Evolutionary conservation across 1,140 invertebrate genomes (phyloP), one percentile per base, ranked within the genome.

Genomic region (Dermatophagoides farinae): DNA sequence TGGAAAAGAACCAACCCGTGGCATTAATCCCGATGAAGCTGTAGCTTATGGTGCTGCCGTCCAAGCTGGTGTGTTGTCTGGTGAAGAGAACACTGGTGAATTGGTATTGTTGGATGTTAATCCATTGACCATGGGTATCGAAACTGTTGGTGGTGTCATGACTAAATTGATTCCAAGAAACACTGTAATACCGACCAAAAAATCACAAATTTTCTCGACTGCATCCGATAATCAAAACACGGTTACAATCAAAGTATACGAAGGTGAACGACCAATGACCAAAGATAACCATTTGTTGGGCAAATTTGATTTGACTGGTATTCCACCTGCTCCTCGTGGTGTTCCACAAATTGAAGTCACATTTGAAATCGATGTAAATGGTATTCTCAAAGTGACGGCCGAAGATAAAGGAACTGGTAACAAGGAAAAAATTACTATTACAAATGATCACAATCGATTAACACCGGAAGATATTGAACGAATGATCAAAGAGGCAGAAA

Each of bases 71-170:
- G 67, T 79, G 18, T 68, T 81, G 52, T 82, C 77, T 62, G 77
- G 76, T 55, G 77, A 79, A 66, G 74, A 69, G 62, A 64, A 69
- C 59, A 70, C 69, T 20, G 66, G 91, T 67, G 91, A 95, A 54
- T 85, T 98, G 65, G 91, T 98, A 6, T 78, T 98, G 62, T 77
- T 98, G 46, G 95, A 98, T 71, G 95, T 98, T 46, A 97, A 97
- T 70, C 95, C 95, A 66, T 76, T 98, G 52, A 98, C 95, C 61
- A 81, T 98, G 81, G 95, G 95, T 65, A 99, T 98, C 70, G 95
- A 99, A 76, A 98, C 95, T 63, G 93, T 98, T 59, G 95, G 95
- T 63, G 95, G 95, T 64, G 92, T 98, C 16, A 98, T 99, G 95
- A 97, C 95, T 62, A 98, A 97, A 73, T 77, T 99, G 31, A 98